phyloP scores from a whole-genome alignment of 1,140 invertebrate genomes.

The Bursaphelenchus mucronatus region DNA sequence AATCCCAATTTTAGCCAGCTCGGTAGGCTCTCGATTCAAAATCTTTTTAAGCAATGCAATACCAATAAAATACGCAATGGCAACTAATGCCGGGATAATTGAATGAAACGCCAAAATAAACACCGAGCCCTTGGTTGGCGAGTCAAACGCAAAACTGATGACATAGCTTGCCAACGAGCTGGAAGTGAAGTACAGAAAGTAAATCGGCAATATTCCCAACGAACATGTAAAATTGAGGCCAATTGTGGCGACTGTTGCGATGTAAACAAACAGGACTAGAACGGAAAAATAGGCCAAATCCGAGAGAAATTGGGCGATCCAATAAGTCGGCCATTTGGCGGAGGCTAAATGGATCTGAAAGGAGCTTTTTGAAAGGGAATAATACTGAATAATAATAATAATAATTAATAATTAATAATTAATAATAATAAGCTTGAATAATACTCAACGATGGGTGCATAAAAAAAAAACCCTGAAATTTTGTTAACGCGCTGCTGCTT shows the following conservation, averaged over 20 bases:
- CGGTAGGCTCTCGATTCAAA: no score
- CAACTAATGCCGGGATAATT: background rate
- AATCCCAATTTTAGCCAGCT: no score
- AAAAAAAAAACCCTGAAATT: no score
- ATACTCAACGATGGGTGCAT: no score
- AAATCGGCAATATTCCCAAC: constrained; percentile 4
- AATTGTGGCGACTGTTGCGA: background rate
- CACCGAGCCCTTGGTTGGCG: constrained; percentile 8
- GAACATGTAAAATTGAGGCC: constrained; percentile 1
- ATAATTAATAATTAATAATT: no score
- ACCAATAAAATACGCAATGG: background rate
- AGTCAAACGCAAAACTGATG: constrained; percentile 5
- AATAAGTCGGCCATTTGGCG: background rate
- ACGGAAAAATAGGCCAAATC: constrained; percentile 6
- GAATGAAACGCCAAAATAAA: constrained; percentile 8
- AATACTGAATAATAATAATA: no score
- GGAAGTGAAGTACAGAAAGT: background rate
- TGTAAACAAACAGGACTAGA: constrained; percentile 1
- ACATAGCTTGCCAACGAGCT: constrained; percentile 16
- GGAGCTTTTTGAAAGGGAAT: no score
- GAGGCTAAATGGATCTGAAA: background rate
- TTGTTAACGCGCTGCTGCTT: no score
- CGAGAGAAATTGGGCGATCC: constrained; percentile 6
- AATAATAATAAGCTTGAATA: no score
- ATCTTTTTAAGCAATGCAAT: background rate